Base-by-base conservation (phyloP, 2,797 vertebrate genomes). In the Sternarchorhynchus goeldii region DNA sequence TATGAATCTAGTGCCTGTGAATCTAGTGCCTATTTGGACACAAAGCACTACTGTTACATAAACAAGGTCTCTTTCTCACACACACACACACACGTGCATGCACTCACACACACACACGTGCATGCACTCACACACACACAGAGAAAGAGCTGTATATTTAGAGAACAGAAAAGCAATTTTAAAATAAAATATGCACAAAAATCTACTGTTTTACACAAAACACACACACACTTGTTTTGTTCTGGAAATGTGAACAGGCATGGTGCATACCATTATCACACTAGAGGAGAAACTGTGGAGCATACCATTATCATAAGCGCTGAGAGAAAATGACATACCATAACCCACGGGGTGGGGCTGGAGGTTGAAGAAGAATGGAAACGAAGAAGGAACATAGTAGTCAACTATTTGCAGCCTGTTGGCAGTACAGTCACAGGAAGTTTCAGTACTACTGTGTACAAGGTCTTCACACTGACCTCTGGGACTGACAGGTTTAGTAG, bases 141-240 rank as follows among this genome's bases (percentile, higher is more conserved):
- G n/a, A 39, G 71, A 7, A 2, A 45, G 41, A 45, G 7, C 8
- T 8, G 8, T 6, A 45, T 45, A 75, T 75, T 20, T 45, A 74
- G 60, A 66, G 71, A 45, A 64, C 62, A 59, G 77, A 39, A 66
- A 67, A 20, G 60, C 62, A 79, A 60, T 39, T 41, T 68, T 50
- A n/a, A 69, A 57, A 56, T 75, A 21, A 56, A 63, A 68, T 63
- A 69, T 56, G 45, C 72, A 75, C 58, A 55, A 69, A 14, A 69
- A 16, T 80, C 82, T 74, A 75, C 73, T 74, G 34, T 73, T 20
- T 57, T 21, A 45, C 66, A 71, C 79, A 58, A 64, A 34, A 67
- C 29, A 69, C 53, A 66, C 74, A 53, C 53, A 71, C 56, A 25
- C 73, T 73, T 67, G 70, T 79, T 79, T 53, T 29, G 29, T 63